Evolutionary conservation across 2,888 invertebrate species (phyloP).

Genomic region (Agrilus mali): DNA sequence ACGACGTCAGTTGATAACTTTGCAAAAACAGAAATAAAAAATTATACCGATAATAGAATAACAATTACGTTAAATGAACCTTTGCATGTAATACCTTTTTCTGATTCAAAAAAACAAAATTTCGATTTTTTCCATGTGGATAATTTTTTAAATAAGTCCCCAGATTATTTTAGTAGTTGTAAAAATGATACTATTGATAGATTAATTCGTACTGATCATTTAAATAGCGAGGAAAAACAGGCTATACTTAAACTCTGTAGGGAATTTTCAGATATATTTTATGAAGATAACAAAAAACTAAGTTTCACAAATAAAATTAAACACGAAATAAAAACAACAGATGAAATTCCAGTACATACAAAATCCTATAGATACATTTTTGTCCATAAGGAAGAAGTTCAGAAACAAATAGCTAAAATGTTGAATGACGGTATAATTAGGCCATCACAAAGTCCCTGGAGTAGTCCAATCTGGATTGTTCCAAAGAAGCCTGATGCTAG

Average conservation of each 20-base stretch:
- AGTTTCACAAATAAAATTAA: slow-evolving; percentile 18
- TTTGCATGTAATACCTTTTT: no score
- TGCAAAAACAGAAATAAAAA: no score
- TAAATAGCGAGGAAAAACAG: slow-evolving; percentile 16
- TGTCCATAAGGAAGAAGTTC: slow-evolving; percentile 19
- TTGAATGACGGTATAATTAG: slow-evolving; percentile 15
- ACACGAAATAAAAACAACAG: slow-evolving; percentile 18
- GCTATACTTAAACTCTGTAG: slow-evolving; percentile 11
- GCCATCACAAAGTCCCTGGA: slow-evolving; percentile 15
- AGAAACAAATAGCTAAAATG: slow-evolving; percentile 15
- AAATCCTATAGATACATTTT: slow-evolving; percentile 20
- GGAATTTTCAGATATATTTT: slow-evolving; percentile 15
- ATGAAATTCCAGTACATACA: slow-evolving; percentile 18
- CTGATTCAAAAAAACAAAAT: no score
- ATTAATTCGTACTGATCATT: slow-evolving; percentile 8
- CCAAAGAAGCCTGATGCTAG: slow-evolving; percentile 18
- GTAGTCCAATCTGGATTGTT: slow-evolving; percentile 19
- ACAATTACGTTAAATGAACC: no score
- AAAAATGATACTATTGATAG: neutral
- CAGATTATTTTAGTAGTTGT: no score
- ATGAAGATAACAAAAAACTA: slow-evolving; percentile 13
- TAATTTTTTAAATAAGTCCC: no score
- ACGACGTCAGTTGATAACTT: no score
- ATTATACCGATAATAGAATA: no score
- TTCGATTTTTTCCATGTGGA: no score